These are phyloP conservation scores for Brachyhypopomus occidentalis DNA, from an alignment of 2,113 vertebrate genomes.

Conservation along the genomic window DNA sequence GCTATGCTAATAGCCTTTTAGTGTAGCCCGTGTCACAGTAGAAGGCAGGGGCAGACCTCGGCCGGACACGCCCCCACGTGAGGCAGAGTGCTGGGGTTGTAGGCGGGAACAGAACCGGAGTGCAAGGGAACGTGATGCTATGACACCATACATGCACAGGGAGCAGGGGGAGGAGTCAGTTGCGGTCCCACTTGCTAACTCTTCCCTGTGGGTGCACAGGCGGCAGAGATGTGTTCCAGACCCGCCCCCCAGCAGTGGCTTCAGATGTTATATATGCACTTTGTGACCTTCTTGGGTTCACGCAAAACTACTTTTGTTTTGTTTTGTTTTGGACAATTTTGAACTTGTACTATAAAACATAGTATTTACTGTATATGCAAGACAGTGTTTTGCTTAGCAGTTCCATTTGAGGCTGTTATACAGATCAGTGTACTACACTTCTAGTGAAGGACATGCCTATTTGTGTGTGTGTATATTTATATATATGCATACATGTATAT, in stretches of 20 bases:
- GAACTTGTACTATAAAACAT: slow-evolving; percentile 67
- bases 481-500: slow-evolving; percentile 65
- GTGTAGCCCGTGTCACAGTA: not conserved
- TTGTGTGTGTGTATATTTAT: slow-evolving; percentile 22
- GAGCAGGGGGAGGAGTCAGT: not conserved
- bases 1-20: slow-evolving; percentile 25
- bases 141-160: too few relatives aligned
- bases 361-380: slow-evolving; percentile 71
- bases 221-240: not conserved
- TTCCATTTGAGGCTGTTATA: slow-evolving; percentile 75
- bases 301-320: slow-evolving; percentile 58
- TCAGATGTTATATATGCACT: slow-evolving; percentile 80
- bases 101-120: not conserved
- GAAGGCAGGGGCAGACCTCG: not conserved
- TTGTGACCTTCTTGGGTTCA: slow-evolving; percentile 80
- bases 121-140: too few relatives aligned
- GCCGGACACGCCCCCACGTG: slow-evolving; percentile 24
- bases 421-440: slow-evolving; percentile 70
- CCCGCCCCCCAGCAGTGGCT: slow-evolving; percentile 70
- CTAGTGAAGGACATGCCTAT: slow-evolving; percentile 68
- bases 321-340: slow-evolving; percentile 63
- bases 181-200: not conserved
- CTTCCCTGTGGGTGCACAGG: not conserved
- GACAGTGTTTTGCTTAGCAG: slow-evolving; percentile 74
- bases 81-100: not conserved